Base-by-base conservation (phyloP, 2,888 invertebrate genomes). In the Trichogramma dendrolimi region DNA sequence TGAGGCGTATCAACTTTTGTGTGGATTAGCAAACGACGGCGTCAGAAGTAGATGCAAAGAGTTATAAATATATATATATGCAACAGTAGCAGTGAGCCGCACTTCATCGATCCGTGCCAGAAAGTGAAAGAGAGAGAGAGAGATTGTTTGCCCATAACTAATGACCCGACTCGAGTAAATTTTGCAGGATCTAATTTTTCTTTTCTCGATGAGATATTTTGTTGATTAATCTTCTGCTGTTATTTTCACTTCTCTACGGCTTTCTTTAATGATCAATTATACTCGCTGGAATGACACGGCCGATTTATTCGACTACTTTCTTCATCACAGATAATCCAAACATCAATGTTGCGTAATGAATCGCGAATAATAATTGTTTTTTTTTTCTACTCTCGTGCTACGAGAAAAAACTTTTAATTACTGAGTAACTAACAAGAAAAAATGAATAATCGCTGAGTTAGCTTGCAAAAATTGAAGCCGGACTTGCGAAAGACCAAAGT, bases 41-140 rank as follows among this genome's bases (percentile, higher is more conserved):
- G 27, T 27, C 27, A 27, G 27, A 27, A 3, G 2, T 27, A 27
- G 27, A 27, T 27, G 27, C 27, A 27, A 27, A 27, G 27, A 27
- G 27, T 27, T 27, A 27, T 14, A 2, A 1, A 14, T 14, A 14
- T 27, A 27, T 2, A 27, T 27, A 27, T 27, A 27, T 27, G 2
- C 27, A 27, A 27, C 3, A 27, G 27, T 27, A 27, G 27, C 27
- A 4, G 11, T 8, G 42, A 11, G 56, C 8, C 47, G 50, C 48
- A 49, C 61, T 52, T 61, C 61, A 64, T 64, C 53, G 61, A 61
- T 64, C 59, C 47, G 6, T 41, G 41, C 10, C 38, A 38, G 5
- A n/a, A 58, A 27, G 27, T 27, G 27, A 27, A 27, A 27, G 27
- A 27, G 27, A 27, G 27, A 14, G 14, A 27, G 27, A 27, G 27